phyloP scores from a whole-genome alignment of 2,113 vertebrate genomes.

The Myotis brandtii region DNA sequence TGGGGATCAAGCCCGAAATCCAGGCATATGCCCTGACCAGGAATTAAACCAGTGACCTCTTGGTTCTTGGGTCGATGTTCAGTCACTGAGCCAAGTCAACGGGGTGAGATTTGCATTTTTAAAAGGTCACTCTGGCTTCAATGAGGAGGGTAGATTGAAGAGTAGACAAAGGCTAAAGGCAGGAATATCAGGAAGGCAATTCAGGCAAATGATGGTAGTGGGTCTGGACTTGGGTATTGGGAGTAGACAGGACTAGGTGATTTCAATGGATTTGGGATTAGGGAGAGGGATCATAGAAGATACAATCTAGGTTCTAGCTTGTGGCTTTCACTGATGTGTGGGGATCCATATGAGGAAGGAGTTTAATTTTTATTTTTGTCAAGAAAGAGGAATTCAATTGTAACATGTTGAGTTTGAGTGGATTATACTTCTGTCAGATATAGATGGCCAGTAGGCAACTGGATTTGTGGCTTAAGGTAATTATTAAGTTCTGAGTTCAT shows the following conservation, averaged over 20 bases:
- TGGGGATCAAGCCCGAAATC: too few relatives aligned
- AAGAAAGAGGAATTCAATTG: not conserved
- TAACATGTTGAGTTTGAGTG: slow-evolving; percentile 13
- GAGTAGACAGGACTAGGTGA: not conserved
- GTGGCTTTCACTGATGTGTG: not conserved
- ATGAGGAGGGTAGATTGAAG: not conserved
- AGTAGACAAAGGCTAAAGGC: slow-evolving; percentile 3
- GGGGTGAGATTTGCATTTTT: not conserved
- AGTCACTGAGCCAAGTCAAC: too few relatives aligned
- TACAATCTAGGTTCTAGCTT: not conserved
- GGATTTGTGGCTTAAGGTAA: slow-evolving; percentile 42
- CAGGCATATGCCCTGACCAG: too few relatives aligned
- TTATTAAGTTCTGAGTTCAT: not conserved
- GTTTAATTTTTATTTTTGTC: slow-evolving; percentile 46
- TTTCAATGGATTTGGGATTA: slow-evolving; percentile 39
- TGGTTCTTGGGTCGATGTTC: too few relatives aligned
- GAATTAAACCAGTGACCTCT: too few relatives aligned
- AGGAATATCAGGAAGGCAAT: not conserved
- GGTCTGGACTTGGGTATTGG: slow-evolving; percentile 29
- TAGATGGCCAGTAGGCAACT: not conserved
- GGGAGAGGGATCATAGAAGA: not conserved
- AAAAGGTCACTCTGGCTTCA: not conserved
- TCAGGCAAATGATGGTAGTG: not conserved
- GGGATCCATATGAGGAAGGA: not conserved
- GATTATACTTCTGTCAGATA: not conserved